A percentile compares a stretch with the other conserved stretches of the same genome.
These are phyloP conservation scores for Danaus melanippus DNA, from an alignment of 1,140 invertebrate species.

Conservation along the genomic window DNA sequence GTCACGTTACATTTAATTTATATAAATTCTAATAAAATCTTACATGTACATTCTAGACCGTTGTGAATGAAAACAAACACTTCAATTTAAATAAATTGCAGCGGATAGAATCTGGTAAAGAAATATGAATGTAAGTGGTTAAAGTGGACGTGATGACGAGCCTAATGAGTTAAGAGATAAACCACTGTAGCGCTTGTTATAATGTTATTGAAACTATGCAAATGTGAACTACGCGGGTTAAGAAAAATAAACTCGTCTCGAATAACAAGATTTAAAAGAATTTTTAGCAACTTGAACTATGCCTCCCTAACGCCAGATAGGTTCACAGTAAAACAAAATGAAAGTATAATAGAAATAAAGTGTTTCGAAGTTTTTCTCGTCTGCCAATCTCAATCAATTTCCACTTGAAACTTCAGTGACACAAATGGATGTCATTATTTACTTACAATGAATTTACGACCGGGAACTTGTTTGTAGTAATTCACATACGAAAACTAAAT, in stretches of 20 bases:
- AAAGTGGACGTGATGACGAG: constrained; percentile 24
- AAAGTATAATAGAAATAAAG: not conserved
- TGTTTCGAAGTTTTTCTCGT: constrained; percentile 21
- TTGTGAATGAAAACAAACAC: constrained; percentile 9
- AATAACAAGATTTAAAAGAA: too few species aligned
- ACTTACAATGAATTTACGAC: constrained; percentile 27
- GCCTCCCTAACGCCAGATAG: too few species aligned
- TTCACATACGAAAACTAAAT: not conserved
- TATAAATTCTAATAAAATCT: too few species aligned
- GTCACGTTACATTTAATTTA: too few species aligned
- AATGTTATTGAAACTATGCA: constrained; percentile 17
- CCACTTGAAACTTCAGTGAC: constrained; percentile 22
- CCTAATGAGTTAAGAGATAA: constrained; percentile 24
- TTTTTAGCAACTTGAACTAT: too few species aligned
- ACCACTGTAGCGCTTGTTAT: constrained; percentile 15
- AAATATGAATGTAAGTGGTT: constrained; percentile 19
- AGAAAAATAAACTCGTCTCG: too few species aligned
- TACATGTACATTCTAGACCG: too few species aligned
- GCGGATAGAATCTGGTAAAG: constrained; percentile 16
- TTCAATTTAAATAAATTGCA: constrained; percentile 17
- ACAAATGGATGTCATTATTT: constrained; percentile 30
- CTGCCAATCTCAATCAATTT: constrained; percentile 23
- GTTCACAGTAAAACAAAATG: too few species aligned
- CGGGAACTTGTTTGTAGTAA: constrained; percentile 15
- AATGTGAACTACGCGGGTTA: too few species aligned